phyloP scores from a whole-genome alignment of 2,888 invertebrate genomes.

The Pomacea canaliculata region DNA sequence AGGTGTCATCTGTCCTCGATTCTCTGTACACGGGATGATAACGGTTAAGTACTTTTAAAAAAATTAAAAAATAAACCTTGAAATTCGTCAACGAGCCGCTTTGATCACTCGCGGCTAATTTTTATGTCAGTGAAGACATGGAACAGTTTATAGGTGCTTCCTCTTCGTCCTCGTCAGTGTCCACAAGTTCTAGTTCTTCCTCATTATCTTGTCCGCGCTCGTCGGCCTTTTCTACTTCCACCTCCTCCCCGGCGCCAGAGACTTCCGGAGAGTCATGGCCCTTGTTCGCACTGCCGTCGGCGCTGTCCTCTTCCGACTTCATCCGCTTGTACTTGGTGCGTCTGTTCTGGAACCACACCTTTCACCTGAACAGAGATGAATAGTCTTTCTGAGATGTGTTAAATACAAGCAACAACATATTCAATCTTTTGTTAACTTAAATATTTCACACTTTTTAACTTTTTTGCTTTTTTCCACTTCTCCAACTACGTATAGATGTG shows the following conservation, averaged over 20 bases:
- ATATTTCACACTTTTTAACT: too few species aligned
- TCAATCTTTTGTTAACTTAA: background rate
- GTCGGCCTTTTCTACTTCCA: background rate
- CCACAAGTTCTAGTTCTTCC: background rate
- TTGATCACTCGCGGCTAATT: too few species aligned
- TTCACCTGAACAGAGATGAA: conserved; percentile 82
- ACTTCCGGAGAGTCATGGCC: background rate
- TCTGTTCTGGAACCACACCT: conserved; percentile 97
- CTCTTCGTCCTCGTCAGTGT: background rate
- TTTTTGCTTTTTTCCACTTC: too few species aligned
- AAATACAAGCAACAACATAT: background rate
- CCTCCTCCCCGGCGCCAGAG: background rate
- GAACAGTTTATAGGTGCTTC: too few species aligned
- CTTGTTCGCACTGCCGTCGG: conserved; percentile 6
- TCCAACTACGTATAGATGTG: too few species aligned
- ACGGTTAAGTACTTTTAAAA: too few species aligned
- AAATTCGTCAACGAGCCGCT: too few species aligned
- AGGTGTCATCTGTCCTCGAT: too few species aligned
- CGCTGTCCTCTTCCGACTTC: conserved; percentile 53
- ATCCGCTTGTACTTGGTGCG: conserved; percentile 93
- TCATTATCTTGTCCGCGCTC: background rate
- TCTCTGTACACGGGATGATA: too few species aligned
- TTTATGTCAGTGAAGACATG: too few species aligned
- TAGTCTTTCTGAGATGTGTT: background rate
- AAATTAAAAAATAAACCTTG: too few species aligned